Evolutionary conservation across 2,113 vertebrate genomes (phyloP), one percentile per base, ranked within the genome.

Genomic region (Petaurus breviceps): DNA sequence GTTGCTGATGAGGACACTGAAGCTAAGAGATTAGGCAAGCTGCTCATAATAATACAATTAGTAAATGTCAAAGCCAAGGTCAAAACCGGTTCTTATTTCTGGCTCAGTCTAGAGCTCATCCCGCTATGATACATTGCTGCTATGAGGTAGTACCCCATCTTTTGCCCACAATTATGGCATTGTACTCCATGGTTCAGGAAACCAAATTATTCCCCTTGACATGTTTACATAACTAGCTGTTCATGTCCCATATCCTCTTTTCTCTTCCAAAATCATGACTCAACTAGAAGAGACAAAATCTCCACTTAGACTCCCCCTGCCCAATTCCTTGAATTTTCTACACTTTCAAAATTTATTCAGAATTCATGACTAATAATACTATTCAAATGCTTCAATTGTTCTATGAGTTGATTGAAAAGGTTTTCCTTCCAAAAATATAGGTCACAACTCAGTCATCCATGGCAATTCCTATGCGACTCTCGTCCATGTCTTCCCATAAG

Each of bases 61-160:
- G 19, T 43, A 84, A 84, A 23, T 43, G 12, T n/a, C 37, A 77
- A 77, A 77, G 12, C 61, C 61, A n/a, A 14, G 57, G 28, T 68
- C 61, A 68, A 68, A 68, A 68, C 31, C 3, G 12, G 16, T 77
- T n/a, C 25, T 11, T n/a, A 3, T 77, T 77, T 77, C 16, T n/a
- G 37, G 8, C 9, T n/a, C 37, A n/a, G 28, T 77, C 68, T 43
- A 43, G 37, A 84, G 19, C 77, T 94, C 68, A 49, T 91, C 10
- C 90, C 92, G 91, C 26, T 92, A 94, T 96, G 96, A 92, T 93
- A 91, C n/a, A 2, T 93, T 92, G 94, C 50, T 4, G 31, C 43
- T 96, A 96, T 94, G 90, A 94, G 52, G 37, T 16, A 57, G 37
- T 50, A 22, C 46, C 57, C 50, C 47, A 91, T 91, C 94, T 91